Conservation (phyloP, 2,113 vertebrate genomes). For the Podocnemis expansa region DNA sequence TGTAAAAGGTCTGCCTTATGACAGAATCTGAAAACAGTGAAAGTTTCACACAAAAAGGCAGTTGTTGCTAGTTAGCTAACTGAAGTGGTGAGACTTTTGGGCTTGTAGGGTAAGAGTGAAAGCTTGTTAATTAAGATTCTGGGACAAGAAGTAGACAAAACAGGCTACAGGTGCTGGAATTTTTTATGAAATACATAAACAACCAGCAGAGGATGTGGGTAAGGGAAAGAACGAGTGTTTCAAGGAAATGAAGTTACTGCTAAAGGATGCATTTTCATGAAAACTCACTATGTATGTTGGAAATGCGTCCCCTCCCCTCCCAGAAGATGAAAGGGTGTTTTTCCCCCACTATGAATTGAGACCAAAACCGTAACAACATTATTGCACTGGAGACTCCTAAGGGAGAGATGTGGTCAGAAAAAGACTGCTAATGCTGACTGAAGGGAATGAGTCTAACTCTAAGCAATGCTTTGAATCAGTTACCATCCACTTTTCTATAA, state of each 20-base stretch:
- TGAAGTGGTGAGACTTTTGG: neutral
- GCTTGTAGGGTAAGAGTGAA: slow-evolving; percentile 33
- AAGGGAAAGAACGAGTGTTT: slow-evolving; percentile 22
- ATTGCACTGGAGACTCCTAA: slow-evolving; percentile 51
- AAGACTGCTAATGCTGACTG: slow-evolving; percentile 46
- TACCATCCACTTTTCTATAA: neutral
- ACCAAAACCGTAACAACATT: slow-evolving; percentile 68
- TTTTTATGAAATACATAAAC: slow-evolving; percentile 26
- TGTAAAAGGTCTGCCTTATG: too few relatives aligned
- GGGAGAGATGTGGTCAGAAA: slow-evolving; percentile 71
- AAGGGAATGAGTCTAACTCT: slow-evolving; percentile 30
- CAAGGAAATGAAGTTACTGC: slow-evolving; percentile 56
- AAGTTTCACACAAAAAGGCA: neutral
- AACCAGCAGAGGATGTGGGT: slow-evolving; percentile 8
- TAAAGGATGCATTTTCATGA: slow-evolving; percentile 62
- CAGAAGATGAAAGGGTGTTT: slow-evolving; percentile 58
- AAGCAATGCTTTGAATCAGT: slow-evolving; percentile 24
- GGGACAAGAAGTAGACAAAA: slow-evolving; percentile 49
- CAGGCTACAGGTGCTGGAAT: slow-evolving; percentile 25
- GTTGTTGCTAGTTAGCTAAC: slow-evolving; percentile 52
- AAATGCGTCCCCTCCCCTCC: slow-evolving; percentile 29
- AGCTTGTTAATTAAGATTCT: slow-evolving; percentile 3
- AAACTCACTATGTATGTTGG: slow-evolving; percentile 39
- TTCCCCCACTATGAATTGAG: slow-evolving; percentile 29
- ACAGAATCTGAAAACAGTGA: slow-evolving; percentile 13